These are phyloP conservation scores for Siphamia tubifer DNA, from an alignment of 2,113 vertebrate species.

Conservation along the genomic window DNA sequence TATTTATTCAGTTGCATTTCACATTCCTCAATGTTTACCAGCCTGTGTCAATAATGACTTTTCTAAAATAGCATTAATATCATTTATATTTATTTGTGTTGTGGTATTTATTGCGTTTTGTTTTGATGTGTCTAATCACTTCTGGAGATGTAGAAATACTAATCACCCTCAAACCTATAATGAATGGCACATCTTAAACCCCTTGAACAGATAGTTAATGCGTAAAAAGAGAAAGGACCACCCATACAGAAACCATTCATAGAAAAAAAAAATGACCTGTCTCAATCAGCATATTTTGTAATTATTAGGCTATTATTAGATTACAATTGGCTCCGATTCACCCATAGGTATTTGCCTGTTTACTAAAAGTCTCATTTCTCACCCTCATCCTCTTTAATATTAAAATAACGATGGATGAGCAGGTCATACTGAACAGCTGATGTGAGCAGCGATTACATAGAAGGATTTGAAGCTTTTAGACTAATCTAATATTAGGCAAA, in stretches of 20 bases:
- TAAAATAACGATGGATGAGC: not conserved
- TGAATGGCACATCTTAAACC: too few species aligned
- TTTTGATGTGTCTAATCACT: too few species aligned
- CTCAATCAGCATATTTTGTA: conserved; percentile 31
- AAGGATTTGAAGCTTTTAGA: conserved; percentile 46
- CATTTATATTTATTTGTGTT: too few species aligned
- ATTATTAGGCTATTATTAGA: conserved; percentile 28
- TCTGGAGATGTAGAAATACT: too few species aligned
- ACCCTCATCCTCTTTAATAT: conserved; percentile 5
- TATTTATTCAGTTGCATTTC: too few species aligned
- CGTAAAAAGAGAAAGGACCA: too few species aligned
- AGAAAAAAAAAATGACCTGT: conserved; percentile 24
- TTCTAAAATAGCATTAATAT: too few species aligned
- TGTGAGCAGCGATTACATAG: conserved; percentile 15
- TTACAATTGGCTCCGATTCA: conserved; percentile 30
- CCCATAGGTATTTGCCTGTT: conserved; percentile 29
- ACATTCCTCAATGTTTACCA: too few species aligned
- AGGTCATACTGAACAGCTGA: not conserved
- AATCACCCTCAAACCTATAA: too few species aligned
- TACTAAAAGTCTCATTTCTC: conserved; percentile 20
- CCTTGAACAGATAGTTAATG: too few species aligned
- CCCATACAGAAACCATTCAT: conserved; percentile 2
- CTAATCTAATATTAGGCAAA: conserved; percentile 47
- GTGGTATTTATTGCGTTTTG: too few species aligned
- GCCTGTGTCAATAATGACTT: too few species aligned